A percentile compares a stretch with the other conserved stretches of the same genome.
Evolutionary conservation across 1,140 invertebrate genomes (phyloP).

Genomic region (Drosophila lowei): DNA sequence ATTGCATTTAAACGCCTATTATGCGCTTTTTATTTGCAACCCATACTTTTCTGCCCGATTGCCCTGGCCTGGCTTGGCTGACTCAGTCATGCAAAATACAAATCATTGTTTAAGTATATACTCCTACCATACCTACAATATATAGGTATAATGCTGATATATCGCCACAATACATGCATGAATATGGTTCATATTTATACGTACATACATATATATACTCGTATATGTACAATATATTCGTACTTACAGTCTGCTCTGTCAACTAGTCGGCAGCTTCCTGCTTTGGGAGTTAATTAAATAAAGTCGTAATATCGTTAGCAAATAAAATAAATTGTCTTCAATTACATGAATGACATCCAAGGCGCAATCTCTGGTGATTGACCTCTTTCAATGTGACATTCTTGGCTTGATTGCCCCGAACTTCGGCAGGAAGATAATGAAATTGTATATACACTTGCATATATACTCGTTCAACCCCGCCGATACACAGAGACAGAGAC

Average conservation of each 20-base stretch:
- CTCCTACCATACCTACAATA: neutral
- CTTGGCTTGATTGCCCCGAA: conserved; percentile 62
- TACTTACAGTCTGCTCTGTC: conserved; percentile 7
- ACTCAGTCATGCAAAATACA: conserved; percentile 66
- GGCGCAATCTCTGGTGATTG: conserved; percentile 66
- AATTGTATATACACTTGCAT: conserved; percentile 29
- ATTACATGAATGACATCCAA: conserved; percentile 74
- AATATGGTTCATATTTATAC: neutral
- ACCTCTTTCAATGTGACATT: conserved; percentile 82
- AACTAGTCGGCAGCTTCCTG: conserved; percentile 50
- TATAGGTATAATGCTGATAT: neutral
- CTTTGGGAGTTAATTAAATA: conserved; percentile 65
- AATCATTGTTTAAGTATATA: conserved; percentile 26
- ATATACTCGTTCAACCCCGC: neutral
- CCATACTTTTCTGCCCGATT: conserved; percentile 72
- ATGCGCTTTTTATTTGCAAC: conserved; percentile 82
- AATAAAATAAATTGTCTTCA: conserved; percentile 79
- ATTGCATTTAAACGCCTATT: conserved; percentile 83
- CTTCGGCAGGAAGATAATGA: conserved; percentile 36
- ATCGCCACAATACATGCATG: conserved; percentile 5
- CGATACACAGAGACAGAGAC: no score
- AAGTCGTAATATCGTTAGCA: conserved; percentile 80
- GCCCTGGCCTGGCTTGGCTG: conserved; percentile 16
- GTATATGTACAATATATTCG: no score
- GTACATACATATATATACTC: no score